Conservation (phyloP, 2,888 invertebrate species). For the Eulithis testata region DNA sequence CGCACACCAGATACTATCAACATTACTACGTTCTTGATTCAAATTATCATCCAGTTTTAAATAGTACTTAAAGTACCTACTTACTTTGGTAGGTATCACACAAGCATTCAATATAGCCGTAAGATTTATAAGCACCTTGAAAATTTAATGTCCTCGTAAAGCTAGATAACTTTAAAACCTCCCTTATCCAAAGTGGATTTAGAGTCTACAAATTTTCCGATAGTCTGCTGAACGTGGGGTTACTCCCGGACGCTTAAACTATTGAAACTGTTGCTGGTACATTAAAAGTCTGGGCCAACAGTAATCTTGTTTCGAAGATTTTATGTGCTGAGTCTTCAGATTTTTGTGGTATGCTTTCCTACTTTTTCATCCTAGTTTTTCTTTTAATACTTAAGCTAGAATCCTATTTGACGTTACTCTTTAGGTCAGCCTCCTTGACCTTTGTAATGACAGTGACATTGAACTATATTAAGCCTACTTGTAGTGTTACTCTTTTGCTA, state of each 20-base stretch:
- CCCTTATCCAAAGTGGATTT: conserved; percentile 27
- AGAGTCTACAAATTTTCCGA: conserved; percentile 46
- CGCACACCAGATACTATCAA: conserved; percentile 15
- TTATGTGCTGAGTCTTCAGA: neutral
- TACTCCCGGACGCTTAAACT: conserved; percentile 45
- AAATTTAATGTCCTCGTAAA: conserved; percentile 23
- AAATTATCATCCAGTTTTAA: too few species aligned
- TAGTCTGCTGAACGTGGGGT: conserved; percentile 42
- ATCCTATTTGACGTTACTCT: too few species aligned
- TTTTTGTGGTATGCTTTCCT: neutral
- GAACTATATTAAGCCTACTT: too few species aligned
- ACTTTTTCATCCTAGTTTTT: too few species aligned
- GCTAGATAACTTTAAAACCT: conserved; percentile 31
- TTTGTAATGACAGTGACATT: too few species aligned
- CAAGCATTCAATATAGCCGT: conserved; percentile 7
- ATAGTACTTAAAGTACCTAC: neutral
- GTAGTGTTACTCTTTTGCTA: too few species aligned
- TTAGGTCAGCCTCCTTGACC: too few species aligned
- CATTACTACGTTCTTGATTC: neutral
- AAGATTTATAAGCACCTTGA: conserved; percentile 15
- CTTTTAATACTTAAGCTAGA: too few species aligned
- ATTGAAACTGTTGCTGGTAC: conserved; percentile 39
- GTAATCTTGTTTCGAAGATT: conserved; percentile 13
- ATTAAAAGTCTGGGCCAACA: conserved; percentile 18
- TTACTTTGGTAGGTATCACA: neutral